phyloP scores from a whole-genome alignment of 1,140 invertebrate genomes.

The Eumeta japonica region DNA sequence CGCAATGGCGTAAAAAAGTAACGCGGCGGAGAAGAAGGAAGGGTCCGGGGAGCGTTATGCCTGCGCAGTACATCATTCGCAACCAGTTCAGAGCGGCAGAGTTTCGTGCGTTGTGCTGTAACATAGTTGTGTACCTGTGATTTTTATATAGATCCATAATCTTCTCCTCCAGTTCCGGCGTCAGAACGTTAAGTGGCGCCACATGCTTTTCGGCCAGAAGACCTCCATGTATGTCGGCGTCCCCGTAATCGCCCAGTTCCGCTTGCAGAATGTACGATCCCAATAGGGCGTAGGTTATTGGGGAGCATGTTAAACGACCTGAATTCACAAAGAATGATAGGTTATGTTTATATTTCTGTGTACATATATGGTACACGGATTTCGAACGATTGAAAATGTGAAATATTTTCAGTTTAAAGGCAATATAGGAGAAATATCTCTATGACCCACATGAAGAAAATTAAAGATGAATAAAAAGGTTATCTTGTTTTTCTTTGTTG shows the following conservation, averaged over 20 bases:
- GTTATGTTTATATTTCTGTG: neutral
- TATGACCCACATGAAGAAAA: too few relatives aligned
- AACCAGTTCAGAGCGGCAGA: slow-evolving; percentile 1
- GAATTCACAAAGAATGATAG: slow-evolving; percentile 2
- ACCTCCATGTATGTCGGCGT: slow-evolving; percentile 51
- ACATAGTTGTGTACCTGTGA: slow-evolving; percentile 71
- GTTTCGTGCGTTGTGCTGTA: neutral
- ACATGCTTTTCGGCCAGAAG: slow-evolving; percentile 14
- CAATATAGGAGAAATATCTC: too few relatives aligned
- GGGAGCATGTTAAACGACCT: slow-evolving; percentile 88
- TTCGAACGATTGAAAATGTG: neutral
- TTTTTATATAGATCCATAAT: slow-evolving; percentile 92
- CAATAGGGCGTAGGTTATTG: slow-evolving; percentile 91
- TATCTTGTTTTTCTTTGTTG: too few relatives aligned
- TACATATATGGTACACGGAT: neutral
- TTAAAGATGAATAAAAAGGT: too few relatives aligned
- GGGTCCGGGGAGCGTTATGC: too few relatives aligned
- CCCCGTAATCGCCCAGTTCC: slow-evolving; percentile 92
- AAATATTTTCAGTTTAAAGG: neutral
- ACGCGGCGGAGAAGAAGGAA: too few relatives aligned
- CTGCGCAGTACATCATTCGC: too few relatives aligned
- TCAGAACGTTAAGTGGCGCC: slow-evolving; percentile 37
- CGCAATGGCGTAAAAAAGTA: too few relatives aligned
- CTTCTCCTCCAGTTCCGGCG: slow-evolving; percentile 79
- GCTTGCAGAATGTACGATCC: slow-evolving; percentile 92